A percentile compares a stretch with the other conserved stretches of the same genome.
Evolutionary conservation across 1,140 invertebrate genomes (phyloP).

Genomic region (Lucilia sericata): DNA sequence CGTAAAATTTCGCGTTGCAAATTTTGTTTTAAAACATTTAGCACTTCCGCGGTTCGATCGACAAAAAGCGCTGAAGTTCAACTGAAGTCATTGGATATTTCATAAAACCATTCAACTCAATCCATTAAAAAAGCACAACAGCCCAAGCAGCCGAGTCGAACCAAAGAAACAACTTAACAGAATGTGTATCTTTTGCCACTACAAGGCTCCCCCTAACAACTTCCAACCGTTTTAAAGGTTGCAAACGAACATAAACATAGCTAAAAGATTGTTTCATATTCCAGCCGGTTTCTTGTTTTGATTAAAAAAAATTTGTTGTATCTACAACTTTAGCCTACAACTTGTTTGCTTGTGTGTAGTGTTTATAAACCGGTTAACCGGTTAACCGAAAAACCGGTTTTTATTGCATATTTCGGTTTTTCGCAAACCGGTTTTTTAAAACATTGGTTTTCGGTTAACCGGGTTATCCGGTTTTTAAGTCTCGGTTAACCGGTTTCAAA

Average conservation of each 20-base stretch:
- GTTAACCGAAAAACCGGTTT: too few species aligned
- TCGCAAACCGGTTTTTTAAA: too few species aligned
- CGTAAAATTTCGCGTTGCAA: constrained; percentile 30
- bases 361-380: too few species aligned
- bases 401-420: too few species aligned
- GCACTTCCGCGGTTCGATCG: constrained; percentile 39
- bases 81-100: constrained; percentile 41
- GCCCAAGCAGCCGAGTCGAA: not conserved
- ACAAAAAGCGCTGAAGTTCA: constrained; percentile 41
- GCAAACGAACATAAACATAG: not conserved
- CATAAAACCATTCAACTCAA: constrained; percentile 43
- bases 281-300: not conserved
- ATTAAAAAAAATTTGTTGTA: not conserved
- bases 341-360: not conserved
- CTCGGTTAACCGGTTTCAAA: too few species aligned
- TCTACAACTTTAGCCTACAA: not conserved
- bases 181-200: too few species aligned
- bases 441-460: too few species aligned
- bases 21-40: constrained; percentile 33
- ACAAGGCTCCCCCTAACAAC: not conserved
- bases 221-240: not conserved
- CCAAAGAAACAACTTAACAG: too few species aligned
- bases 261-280: not conserved
- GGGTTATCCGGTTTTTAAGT: too few species aligned
- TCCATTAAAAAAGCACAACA: not conserved